Evolutionary conservation across 2,797 vertebrate species (phyloP).

Genomic region (Hapalemur alaotrensis): DNA sequence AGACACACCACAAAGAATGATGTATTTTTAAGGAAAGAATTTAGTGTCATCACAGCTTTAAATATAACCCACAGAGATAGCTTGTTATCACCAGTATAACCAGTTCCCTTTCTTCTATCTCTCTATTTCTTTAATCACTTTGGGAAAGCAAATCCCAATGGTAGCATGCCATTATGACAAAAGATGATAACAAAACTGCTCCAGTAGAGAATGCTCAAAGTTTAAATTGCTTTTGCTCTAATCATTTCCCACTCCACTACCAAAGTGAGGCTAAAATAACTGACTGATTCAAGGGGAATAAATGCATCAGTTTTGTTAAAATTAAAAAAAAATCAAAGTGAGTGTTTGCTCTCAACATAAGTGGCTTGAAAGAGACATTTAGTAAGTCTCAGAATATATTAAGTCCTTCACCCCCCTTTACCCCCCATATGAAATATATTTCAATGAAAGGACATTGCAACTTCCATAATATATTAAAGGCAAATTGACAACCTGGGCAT

Average conservation of each 20-base stretch:
- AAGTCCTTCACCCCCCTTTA: not conserved
- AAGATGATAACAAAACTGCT: slow-evolving; percentile 46
- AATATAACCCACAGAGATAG: slow-evolving; percentile 70
- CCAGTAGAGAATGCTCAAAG: not conserved
- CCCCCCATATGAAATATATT: not conserved
- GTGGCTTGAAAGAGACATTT: not conserved
- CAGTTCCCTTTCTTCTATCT: slow-evolving; percentile 58
- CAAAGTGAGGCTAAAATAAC: not conserved
- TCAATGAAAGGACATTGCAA: not conserved
- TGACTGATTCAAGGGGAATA: not conserved
- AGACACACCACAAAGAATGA: slow-evolving; percentile 9
- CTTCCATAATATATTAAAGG: not conserved
- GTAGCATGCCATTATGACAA: slow-evolving; percentile 30
- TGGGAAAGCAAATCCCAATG: slow-evolving; percentile 57
- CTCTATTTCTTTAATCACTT: slow-evolving; percentile 57
- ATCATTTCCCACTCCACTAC: not conserved
- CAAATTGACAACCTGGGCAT: not conserved
- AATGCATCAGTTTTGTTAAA: not conserved
- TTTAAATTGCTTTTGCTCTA: slow-evolving; percentile 20
- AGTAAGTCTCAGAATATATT: not conserved
- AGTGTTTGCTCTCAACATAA: not conserved
- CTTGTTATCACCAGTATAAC: slow-evolving; percentile 54
- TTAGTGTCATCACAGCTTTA: slow-evolving; percentile 66
- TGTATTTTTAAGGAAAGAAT: slow-evolving; percentile 54
- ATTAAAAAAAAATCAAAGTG: not conserved